Evolutionary conservation across 2,113 vertebrate genomes (phyloP).

Genomic region (Dunckerocampus dactyliophorus): DNA sequence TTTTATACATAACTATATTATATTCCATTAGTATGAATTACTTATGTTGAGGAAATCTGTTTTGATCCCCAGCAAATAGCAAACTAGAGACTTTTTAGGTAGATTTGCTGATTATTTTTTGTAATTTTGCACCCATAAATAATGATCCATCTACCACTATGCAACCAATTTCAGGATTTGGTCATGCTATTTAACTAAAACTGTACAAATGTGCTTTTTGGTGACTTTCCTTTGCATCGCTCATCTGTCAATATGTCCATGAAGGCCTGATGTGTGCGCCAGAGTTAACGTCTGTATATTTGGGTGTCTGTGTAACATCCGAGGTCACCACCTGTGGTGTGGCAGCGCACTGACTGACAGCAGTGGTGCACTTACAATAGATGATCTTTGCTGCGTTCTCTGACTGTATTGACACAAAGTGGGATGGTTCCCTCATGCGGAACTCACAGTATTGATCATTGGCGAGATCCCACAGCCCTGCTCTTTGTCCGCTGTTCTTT

Average conservation of each 20-base stretch:
- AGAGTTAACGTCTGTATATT: slow-evolving; percentile 12
- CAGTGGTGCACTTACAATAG: slow-evolving; percentile 54
- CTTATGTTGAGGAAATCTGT: no score
- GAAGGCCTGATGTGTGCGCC: slow-evolving; percentile 10
- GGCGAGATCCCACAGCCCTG: slow-evolving; percentile 63
- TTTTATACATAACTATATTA: no score
- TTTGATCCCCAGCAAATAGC: no score
- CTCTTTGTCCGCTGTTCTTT: slow-evolving; percentile 65
- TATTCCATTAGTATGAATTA: no score
- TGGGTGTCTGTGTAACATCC: slow-evolving; percentile 32
- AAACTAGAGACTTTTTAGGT: no score
- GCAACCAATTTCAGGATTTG: no score
- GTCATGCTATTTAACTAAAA: no score
- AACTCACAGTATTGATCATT: slow-evolving; percentile 74
- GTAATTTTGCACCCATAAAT: neutral
- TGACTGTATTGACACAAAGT: slow-evolving; percentile 72
- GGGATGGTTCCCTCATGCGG: slow-evolving; percentile 66
- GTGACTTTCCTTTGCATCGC: no score
- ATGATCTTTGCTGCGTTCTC: slow-evolving; percentile 61
- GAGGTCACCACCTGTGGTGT: slow-evolving; percentile 45
- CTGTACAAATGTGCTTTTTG: no score
- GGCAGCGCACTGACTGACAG: slow-evolving; percentile 65
- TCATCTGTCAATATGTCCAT: slow-evolving; percentile 6
- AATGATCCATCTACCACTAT: neutral
- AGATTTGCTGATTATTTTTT: no score